Percentiles rank a stretch among this genome's conserved stretches.
phyloP scores from a whole-genome alignment of 2,113 vertebrate species.

The Hippotragus niger region DNA sequence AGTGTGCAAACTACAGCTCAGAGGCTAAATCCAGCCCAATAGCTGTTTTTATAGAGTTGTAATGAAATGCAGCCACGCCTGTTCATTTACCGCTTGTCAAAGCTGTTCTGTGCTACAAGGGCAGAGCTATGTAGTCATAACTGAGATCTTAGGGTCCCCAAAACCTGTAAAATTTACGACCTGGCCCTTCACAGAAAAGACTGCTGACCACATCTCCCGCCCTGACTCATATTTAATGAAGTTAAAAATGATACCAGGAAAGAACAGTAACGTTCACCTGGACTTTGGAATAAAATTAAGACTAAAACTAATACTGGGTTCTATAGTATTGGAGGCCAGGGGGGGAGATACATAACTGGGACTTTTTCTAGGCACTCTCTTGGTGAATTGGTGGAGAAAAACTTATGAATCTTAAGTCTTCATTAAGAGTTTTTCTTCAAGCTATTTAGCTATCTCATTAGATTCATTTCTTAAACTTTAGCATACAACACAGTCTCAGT shows the following conservation, averaged over 20 bases:
- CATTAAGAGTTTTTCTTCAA: not conserved
- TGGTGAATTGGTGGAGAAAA: not conserved
- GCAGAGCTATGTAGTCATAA: not conserved
- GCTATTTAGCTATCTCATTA: not conserved
- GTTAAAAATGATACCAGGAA: not conserved
- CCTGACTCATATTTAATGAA: not conserved
- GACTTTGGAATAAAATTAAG: constrained; percentile 15
- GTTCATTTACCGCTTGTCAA: not conserved
- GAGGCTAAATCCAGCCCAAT: not conserved
- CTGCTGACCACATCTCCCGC: fast-evolving
- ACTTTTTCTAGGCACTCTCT: not conserved
- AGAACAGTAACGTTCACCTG: not conserved
- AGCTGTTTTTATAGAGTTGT: not conserved
- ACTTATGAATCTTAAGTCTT: not conserved
- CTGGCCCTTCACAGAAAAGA: not conserved
- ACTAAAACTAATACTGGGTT: not conserved
- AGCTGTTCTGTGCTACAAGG: not conserved
- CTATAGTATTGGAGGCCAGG: not conserved
- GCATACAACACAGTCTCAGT: not conserved
- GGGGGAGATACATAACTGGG: not conserved
- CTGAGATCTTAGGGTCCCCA: not conserved
- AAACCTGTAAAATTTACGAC: not conserved
- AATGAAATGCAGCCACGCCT: not conserved
- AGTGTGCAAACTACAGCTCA: not conserved
- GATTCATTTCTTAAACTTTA: constrained; percentile 1